Evolutionary conservation across 2,888 invertebrate genomes (phyloP), one percentile per base, ranked within the genome.

Genomic region (Drosophila anomelani): DNA sequence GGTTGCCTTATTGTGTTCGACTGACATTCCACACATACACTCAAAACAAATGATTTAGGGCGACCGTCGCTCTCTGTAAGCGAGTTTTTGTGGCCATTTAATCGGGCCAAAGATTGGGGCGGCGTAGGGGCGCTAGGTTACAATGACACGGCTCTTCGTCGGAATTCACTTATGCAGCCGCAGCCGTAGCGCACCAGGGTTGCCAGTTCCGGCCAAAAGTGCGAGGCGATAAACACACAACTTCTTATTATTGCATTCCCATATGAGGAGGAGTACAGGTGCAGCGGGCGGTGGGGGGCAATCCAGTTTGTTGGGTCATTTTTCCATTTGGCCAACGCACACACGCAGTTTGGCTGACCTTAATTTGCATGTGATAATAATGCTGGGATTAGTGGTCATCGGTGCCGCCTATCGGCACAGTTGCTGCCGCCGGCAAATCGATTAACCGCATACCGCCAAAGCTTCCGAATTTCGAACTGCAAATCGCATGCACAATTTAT

Each of bases 351-450:
- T 38, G 71, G 39, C 34, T 72, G 71, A 60, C 56, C 69, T 67
- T 70, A 69, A 70, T 70, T 70, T 72, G 71, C 71, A 72, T 72
- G 72, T 72, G 62, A 72, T 70, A 61, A 70, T 70, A 61, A 70
- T 58, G 53, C 53, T 58, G 68, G 34, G 34, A 67, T 67, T 68
- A 58, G 68, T 54, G 47, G 36, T n/a, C 47, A 70, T 70, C 70
- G 70, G 8, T 53, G 51, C 17, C 39, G 39, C 9, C 39, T 49
- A 63, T 53, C 54, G 53, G 20, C 54, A 68, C 68, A 38, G 53
- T 54, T 67, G 66, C 53, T 46, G 23, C 26, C 13, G 17, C n/a
- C 23, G 20, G 49, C 46, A n/a, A 13, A 49, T 73, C 72, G 63
- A 56, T 51, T 36, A 29, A 15, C 39, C 36, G 17, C 4, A 26